Base-by-base conservation (phyloP, 1,140 invertebrate species). In the Parasteatoda tepidariorum region DNA sequence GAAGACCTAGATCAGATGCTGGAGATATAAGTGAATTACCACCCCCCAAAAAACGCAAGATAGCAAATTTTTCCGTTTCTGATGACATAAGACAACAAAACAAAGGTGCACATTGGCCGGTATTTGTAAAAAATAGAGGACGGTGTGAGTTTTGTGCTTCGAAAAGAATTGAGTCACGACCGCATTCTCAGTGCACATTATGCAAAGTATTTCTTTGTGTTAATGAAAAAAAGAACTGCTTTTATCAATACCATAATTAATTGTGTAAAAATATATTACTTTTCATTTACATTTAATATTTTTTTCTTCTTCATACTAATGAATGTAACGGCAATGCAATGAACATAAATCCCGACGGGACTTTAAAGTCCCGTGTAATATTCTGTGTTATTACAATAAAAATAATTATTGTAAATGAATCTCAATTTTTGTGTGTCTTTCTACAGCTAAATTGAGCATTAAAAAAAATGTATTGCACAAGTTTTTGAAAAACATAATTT, bases 211-310 rank as follows among this genome's bases (percentile, higher is more conserved):
- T 68, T 68, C 3, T 75, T 54, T 75, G 73, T 26, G 73, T 75
- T 57, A 75, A 75, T 75, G 57, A 75, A 75, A 75, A 75, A 75
- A 75, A 75, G 22, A 68, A 75, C 18, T 75, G 73, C 34, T 75
- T 75, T 75, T 75, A 75, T 75, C 41, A 75, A 57, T 62, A 62
- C 48, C 73, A 75, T 75, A 48, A 68, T 62, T 62, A 59, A 59
- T 59, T 59, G 55, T 59, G n/a, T 59, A 59, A 59, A 59, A 62
- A 59, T 30, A 62, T 62, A 28, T 62, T 62, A 62, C 59, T 62
- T 62, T 62, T 62, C 59, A 62, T 62, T 62, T 62, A 62, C 30
- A 26, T 62, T 28, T 28, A 62, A 62, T 62, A 62, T 5, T 62
- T 62, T 62, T 62, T 30, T 59, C 57, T 59, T 4, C 57, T 59